Evolutionary conservation across 2,797 vertebrate species (phyloP), one percentile per base, ranked within the genome.

Genomic region (Coregonus sp.): DNA sequence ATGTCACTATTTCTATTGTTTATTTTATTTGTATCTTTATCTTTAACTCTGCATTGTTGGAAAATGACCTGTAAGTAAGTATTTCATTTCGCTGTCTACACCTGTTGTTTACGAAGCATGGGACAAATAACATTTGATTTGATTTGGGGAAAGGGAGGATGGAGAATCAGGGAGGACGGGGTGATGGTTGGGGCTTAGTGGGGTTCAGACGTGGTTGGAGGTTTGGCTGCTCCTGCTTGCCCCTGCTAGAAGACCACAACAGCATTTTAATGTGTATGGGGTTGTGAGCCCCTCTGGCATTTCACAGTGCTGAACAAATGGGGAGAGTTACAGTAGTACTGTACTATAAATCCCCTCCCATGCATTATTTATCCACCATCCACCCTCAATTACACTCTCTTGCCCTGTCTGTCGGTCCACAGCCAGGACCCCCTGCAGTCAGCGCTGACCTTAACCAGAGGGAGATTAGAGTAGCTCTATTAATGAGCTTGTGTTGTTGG

Each of bases 371-470:
- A 61, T 18, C 56, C 56, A 59, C 56, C 56, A 59, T 16, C 56
- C 56, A 59, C n/a, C 56, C n/a, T 20, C n/a, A 61, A 61, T 61
- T 61, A 61, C 56, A 61, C 56, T 18, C 56, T 61, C n/a, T 61
- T 61, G 56, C 56, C n/a, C 56, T 61, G 18, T 5, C 56, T 61
- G 20, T 61, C n/a, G 0, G 56, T 61, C n/a, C 7, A 7, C 56
- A 61, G 56, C 40, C 40, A 47, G 9, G 40, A 47, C 40, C 40
- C 40, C 40, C 40, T 11, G 40, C 9, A 11, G 40, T 12, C 40
- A 61, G n/a, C 5, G 0, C 18, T 20, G 56, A n/a, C 56, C 56
- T n/a, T n/a, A 18, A 15, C 16, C 16, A 61, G 18, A 20, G 56
- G 52, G n/a, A n/a, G n/a, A 61, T n/a, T 61, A 61, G 56, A 59